A percentile compares a stretch with the other conserved stretches of the same genome.
Conservation (phyloP, 2,888 invertebrate genomes). For the Acrocyrtus sp. region DNA sequence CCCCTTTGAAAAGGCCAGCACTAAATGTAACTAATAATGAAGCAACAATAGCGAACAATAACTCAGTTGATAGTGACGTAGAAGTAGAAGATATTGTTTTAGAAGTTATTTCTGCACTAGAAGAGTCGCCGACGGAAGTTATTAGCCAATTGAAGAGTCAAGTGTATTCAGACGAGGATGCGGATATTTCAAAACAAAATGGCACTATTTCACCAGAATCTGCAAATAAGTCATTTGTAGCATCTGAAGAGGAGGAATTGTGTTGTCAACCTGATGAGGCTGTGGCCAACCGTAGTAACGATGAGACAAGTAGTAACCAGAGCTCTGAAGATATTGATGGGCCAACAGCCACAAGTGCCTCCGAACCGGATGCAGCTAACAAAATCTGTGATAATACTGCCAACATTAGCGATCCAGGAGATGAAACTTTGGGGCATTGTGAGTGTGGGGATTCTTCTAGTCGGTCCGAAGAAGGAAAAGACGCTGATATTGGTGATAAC, state of each 20-base stretch:
- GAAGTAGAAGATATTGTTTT: background rate
- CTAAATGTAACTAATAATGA: no score
- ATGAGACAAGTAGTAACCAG: background rate
- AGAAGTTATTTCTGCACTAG: background rate
- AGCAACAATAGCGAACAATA: no score
- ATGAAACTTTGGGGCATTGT: no score
- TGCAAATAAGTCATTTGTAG: no score
- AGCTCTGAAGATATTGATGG: background rate
- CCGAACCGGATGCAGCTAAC: background rate
- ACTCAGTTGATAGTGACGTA: no score
- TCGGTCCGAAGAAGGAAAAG: no score
- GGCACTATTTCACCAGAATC: background rate
- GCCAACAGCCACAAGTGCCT: conserved; percentile 13
- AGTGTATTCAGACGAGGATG: background rate
- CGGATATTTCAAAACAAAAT: background rate
- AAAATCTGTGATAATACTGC: conserved; percentile 5
- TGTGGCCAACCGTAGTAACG: background rate
- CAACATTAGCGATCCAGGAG: no score
- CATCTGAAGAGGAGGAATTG: no score
- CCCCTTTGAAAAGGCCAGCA: conserved; percentile 39
- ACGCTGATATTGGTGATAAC: no score
- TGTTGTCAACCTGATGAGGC: no score
- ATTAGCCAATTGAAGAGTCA: no score
- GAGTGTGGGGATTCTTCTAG: no score
- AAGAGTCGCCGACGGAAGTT: background rate